Evolutionary conservation across 1,140 invertebrate species (phyloP).

Genomic region (Drosophila simulans): DNA sequence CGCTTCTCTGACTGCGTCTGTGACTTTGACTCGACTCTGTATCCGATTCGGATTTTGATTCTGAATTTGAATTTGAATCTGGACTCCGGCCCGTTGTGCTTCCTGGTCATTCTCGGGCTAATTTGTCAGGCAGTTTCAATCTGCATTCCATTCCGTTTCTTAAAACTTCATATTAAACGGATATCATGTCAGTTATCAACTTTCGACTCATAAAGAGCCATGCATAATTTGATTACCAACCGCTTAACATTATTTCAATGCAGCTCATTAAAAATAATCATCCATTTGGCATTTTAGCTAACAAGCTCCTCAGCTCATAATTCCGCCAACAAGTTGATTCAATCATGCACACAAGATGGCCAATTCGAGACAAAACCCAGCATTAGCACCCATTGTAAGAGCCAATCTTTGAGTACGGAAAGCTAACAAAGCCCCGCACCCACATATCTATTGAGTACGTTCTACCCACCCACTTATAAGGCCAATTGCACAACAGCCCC

Average conservation of each 20-base stretch:
- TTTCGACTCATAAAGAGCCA: background rate
- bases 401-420: conserved; percentile 44
- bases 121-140: conserved; percentile 73
- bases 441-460: background rate
- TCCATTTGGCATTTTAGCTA: conserved; percentile 37
- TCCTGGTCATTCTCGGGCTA: conserved; percentile 46
- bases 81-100: background rate
- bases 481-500: conserved; percentile 66
- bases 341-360: conserved; percentile 42
- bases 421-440: conserved; percentile 44
- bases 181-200: background rate
- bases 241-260: conserved; percentile 1
- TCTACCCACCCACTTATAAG: conserved; percentile 36
- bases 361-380: conserved; percentile 46
- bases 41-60: background rate
- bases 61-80: background rate
- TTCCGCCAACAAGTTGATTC: conserved; percentile 26
- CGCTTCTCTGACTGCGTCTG: conserved; percentile 22
- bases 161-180: too few relatives aligned
- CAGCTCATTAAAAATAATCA: conserved; percentile 43
- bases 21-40: conserved; percentile 11
- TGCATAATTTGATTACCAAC: background rate
- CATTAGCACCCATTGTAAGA: conserved; percentile 58
- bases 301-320: conserved; percentile 6
- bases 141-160: conserved; percentile 21